Evolutionary conservation across 1,140 invertebrate species (phyloP).

Genomic region (Pseudomyrmex pallidus): DNA sequence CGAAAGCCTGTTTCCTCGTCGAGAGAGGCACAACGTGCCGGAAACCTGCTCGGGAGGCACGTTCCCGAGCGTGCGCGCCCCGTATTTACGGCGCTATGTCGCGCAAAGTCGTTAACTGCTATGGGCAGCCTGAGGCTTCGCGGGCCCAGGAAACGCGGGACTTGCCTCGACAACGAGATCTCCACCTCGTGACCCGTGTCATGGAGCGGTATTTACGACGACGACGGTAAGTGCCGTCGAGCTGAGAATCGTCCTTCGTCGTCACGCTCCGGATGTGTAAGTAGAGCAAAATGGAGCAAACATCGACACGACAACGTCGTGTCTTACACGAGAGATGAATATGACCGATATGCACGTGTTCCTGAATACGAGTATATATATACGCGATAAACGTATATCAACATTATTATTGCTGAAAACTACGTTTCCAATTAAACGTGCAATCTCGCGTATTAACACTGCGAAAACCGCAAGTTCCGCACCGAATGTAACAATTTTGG

Average conservation of each 20-base stretch:
- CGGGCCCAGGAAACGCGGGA: conserved; percentile 6
- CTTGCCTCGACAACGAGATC: conserved; percentile 60
- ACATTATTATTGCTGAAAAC: no score
- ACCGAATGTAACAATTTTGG: no score
- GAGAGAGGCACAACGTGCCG: conserved; percentile 53
- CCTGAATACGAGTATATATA: no score
- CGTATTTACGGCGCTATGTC: conserved; percentile 67
- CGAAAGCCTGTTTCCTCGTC: conserved; percentile 48
- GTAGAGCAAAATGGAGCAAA: conserved; percentile 66
- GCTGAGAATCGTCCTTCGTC: conserved; percentile 44
- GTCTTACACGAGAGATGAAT: conserved; percentile 70
- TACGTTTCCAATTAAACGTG: background rate
- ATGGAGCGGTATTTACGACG: conserved; percentile 42
- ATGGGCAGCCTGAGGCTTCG: conserved; percentile 30
- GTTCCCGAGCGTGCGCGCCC: conserved; percentile 54
- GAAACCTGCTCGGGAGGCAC: conserved; percentile 50
- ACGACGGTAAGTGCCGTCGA: conserved; percentile 7
- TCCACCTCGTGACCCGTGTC: conserved; percentile 71
- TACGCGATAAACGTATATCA: no score
- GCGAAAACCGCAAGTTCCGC: no score
- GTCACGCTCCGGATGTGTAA: conserved; percentile 50
- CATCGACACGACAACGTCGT: conserved; percentile 63
- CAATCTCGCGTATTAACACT: no score
- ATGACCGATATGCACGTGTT: conserved; percentile 60
- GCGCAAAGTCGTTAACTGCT: conserved; percentile 29